phyloP scores from a whole-genome alignment of 2,888 invertebrate genomes.

The Erpobdella octoculata region DNA sequence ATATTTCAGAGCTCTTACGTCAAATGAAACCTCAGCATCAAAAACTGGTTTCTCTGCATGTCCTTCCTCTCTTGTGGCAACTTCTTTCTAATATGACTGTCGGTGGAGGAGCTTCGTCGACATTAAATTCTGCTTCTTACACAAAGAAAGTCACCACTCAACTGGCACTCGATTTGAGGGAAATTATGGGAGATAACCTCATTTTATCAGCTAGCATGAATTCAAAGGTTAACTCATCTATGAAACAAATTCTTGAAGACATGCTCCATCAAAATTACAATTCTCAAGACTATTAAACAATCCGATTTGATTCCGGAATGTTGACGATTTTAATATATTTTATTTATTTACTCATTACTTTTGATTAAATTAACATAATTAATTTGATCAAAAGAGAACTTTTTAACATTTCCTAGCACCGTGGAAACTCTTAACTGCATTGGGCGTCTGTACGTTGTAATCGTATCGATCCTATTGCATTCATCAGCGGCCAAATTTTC shows the following conservation, averaged over 20 bases:
- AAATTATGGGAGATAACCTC: conserved; percentile 30
- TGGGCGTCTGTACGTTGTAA: too few relatives aligned
- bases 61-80: conserved; percentile 49
- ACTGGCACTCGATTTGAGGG: conserved; percentile 29
- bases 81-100: conserved; percentile 28
- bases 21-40: conserved; percentile 42
- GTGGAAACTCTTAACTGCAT: too few relatives aligned
- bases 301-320: too few relatives aligned
- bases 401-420: too few relatives aligned
- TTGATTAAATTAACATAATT: too few relatives aligned
- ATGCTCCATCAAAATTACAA: conserved; percentile 19
- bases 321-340: too few relatives aligned
- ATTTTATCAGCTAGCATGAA: conserved; percentile 33
- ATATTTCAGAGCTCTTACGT: conserved; percentile 42
- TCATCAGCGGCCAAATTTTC: too few relatives aligned
- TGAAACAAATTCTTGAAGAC: conserved; percentile 27
- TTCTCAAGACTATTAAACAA: too few relatives aligned
- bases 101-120: conserved; percentile 8
- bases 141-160: conserved; percentile 3
- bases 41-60: conserved; percentile 48
- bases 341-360: too few relatives aligned
- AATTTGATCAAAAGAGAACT: too few relatives aligned
- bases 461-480: too few relatives aligned
- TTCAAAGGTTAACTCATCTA: conserved; percentile 32
- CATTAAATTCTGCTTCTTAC: not conserved